Evolutionary conservation across 2,797 vertebrate species (phyloP), one percentile per base, ranked within the genome.

Genomic region (Sternarchorhynchus goeldii): DNA sequence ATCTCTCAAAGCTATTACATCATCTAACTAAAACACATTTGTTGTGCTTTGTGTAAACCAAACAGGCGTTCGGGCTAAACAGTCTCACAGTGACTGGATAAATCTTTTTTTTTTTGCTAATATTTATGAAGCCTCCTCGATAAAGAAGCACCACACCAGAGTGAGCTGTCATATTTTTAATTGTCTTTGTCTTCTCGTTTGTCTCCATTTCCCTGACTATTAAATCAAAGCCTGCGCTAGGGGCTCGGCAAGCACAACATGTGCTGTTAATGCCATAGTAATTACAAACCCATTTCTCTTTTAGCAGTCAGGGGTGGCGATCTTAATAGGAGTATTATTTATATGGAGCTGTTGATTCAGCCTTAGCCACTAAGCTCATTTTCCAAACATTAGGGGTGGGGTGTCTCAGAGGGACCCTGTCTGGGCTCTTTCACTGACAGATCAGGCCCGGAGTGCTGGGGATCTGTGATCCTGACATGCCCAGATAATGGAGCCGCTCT

Each of bases 401-500:
- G 79, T 70, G 75, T 79, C 82, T 85, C 81, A 36, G 58, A 75
- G 71, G 77, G 66, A 81, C 77, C 77, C 79, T 78, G 74, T 85
- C 39, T 79, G 81, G 73, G 64, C 76, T 82, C 75, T 78, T 84
- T 83, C 77, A 83, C 72, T 73, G 82, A 87, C 81, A 87, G 79
- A 86, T 86, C 86, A 73, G 66, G 50, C 80, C 75, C 65, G 69
- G 68, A 84, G 80, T 82, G 78, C 85, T 62, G 73, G 7, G 74
- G 84, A 85, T 87, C 83, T 87, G 80, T 83, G 83, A 87, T 72
- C 79, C 69, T 85, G 87, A 85, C 82, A 80, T 83, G 82, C 81
- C 81, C 75, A 84, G 86, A 88, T 86, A 84, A 85, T 79, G 75
- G 82, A 81, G 82, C 73, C 39, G 25, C 10, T 57, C 70, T 86